A percentile compares a stretch with the other conserved stretches of the same genome.
These are phyloP conservation scores for Aphelinus atriplicis DNA, from an alignment of 1,140 invertebrate genomes.

Conservation along the genomic window DNA sequence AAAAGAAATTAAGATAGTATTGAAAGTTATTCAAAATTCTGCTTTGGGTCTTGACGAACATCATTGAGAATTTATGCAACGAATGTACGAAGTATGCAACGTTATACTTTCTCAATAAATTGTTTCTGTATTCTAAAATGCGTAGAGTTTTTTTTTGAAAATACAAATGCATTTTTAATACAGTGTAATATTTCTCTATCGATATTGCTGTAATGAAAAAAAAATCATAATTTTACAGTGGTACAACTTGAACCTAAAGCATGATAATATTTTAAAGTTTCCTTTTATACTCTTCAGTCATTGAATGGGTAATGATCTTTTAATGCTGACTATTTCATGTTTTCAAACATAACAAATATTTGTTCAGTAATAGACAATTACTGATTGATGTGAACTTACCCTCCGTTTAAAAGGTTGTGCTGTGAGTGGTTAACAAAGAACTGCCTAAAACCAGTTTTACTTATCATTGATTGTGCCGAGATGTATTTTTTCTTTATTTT, in stretches of 20 bases:
- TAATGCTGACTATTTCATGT: too few relatives aligned
- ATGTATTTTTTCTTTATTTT: not conserved
- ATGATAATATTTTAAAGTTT: conserved; percentile 20
- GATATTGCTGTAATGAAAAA: conserved; percentile 7
- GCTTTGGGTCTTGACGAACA: too few relatives aligned
- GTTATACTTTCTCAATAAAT: too few relatives aligned
- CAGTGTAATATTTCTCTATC: too few relatives aligned
- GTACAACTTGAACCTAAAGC: not conserved
- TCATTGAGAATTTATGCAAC: too few relatives aligned
- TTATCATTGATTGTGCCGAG: not conserved
- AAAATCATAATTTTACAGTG: not conserved
- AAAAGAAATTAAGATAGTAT: too few relatives aligned
- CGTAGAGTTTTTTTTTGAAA: too few relatives aligned
- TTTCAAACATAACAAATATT: not conserved
- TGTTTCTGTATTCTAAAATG: too few relatives aligned
- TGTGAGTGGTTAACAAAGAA: conserved; percentile 7
- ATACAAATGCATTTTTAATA: too few relatives aligned
- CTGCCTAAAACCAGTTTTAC: conserved; percentile 20
- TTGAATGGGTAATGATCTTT: too few relatives aligned
- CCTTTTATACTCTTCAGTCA: not conserved
- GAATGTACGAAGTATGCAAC: too few relatives aligned
- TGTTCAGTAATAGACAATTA: not conserved
- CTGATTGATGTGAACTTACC: not conserved
- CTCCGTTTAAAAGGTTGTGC: not conserved
- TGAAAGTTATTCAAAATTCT: too few relatives aligned